Conservation (phyloP, 2,113 vertebrate genomes). For the Corapipo altera region DNA sequence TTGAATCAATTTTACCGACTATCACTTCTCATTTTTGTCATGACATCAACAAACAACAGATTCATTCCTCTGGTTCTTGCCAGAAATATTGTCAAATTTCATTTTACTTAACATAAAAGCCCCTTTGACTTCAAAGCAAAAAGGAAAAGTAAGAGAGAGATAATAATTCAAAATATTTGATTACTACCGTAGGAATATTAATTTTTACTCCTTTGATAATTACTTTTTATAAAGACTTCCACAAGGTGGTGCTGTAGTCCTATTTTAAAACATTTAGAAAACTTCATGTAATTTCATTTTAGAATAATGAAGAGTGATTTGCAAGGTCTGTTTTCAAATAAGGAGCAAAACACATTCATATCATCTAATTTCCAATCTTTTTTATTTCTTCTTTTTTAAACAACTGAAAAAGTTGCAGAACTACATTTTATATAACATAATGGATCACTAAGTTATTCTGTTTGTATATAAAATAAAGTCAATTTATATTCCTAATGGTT, state of each 20-base stretch:
- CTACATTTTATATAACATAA: neutral
- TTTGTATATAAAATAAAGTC: neutral
- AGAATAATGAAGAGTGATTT: neutral
- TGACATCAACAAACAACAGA: neutral
- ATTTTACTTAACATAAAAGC: neutral
- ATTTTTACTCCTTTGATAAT: neutral
- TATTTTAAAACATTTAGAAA: neutral
- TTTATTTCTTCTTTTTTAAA: neutral
- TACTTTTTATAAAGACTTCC: neutral
- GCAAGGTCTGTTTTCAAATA: neutral
- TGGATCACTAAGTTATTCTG: neutral
- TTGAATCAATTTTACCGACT: neutral
- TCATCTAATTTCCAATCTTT: neutral
- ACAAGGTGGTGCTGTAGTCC: conserved; percentile 71
- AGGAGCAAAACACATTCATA: neutral
- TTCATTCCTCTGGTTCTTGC: neutral
- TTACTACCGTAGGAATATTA: neutral
- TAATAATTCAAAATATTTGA: neutral
- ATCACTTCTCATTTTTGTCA: neutral
- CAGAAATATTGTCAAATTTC: neutral
- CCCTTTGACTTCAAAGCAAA: neutral
- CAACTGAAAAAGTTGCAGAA: neutral
- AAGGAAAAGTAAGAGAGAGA: neutral
- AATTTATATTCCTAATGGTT: neutral
- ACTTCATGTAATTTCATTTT: neutral